Evolutionary conservation across 2,797 vertebrate genomes (phyloP).

Genomic region (Parotocinclus haroldoi): DNA sequence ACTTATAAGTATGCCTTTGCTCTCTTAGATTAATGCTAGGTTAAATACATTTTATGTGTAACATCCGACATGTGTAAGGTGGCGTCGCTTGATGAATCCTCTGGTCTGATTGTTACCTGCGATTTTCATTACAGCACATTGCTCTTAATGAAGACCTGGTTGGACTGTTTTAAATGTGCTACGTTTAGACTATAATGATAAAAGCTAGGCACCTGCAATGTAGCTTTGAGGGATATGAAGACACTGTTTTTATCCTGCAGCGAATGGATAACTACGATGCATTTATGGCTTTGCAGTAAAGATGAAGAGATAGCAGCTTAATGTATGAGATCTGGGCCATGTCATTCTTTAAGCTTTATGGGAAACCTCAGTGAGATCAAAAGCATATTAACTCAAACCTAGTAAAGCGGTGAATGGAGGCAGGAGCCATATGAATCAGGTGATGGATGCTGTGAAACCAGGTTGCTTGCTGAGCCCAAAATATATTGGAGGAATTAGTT

Average conservation of each 20-base stretch:
- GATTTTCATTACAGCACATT: neutral
- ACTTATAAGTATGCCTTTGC: constrained; percentile 3
- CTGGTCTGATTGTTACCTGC: neutral
- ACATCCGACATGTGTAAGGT: constrained; percentile 3
- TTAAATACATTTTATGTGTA: constrained; percentile 10
- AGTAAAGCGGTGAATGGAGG: constrained; percentile 67
- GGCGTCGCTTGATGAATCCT: neutral
- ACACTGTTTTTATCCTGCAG: constrained; percentile 11
- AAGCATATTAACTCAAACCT: constrained; percentile 60
- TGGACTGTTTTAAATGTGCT: no score
- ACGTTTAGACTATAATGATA: neutral
- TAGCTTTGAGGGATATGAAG: neutral
- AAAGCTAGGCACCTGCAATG: constrained; percentile 3
- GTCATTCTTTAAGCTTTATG: constrained; percentile 65
- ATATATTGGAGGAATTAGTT: constrained; percentile 72
- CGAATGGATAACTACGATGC: constrained; percentile 43
- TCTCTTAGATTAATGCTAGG: constrained; percentile 4
- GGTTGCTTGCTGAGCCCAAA: constrained; percentile 66
- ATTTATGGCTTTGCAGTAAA: constrained; percentile 55
- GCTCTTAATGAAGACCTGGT: neutral
- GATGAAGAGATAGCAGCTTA: constrained; percentile 53
- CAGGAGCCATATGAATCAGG: constrained; percentile 52
- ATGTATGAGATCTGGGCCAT: constrained; percentile 51
- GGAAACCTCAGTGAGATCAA: constrained; percentile 64
- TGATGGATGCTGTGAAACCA: constrained; percentile 49